Evolutionary conservation across 2,797 vertebrate genomes (phyloP).

Genomic region (Decapterus maruadsi): DNA sequence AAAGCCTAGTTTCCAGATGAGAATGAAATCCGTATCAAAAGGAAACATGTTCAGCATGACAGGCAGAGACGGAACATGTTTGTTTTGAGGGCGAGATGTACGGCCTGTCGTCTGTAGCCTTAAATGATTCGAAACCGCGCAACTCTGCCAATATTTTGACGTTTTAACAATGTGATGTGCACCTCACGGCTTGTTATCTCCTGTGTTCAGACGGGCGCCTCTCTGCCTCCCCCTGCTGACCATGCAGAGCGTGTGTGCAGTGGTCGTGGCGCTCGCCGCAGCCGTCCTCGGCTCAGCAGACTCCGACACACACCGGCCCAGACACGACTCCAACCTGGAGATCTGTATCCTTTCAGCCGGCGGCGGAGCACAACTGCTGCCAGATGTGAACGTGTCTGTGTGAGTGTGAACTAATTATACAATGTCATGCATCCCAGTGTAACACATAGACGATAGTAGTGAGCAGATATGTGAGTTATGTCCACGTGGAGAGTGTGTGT

Average conservation of each 20-base stretch:
- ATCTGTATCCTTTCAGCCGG: conserved; percentile 93
- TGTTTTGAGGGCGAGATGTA: background rate
- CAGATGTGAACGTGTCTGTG: background rate
- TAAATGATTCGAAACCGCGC: background rate
- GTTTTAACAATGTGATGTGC: background rate
- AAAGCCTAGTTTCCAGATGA: conserved; percentile 12
- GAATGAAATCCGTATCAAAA: conserved; percentile 18
- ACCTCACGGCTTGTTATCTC: conserved; percentile 10
- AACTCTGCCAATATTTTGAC: background rate
- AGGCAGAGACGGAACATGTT: background rate
- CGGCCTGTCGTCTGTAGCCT: background rate
- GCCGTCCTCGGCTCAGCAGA: conserved; percentile 78
- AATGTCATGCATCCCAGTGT: background rate
- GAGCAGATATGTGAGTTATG: conserved; percentile 7
- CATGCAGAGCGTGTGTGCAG: conserved; percentile 81
- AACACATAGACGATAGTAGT: conserved; percentile 23
- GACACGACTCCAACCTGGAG: conserved; percentile 91
- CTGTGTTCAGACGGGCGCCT: conserved; percentile 41
- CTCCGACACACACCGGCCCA: conserved; percentile 82
- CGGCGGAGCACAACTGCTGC: background rate
- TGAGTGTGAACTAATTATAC: background rate
- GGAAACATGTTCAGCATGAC: background rate
- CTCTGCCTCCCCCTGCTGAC: conserved; percentile 82
- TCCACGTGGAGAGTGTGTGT: conserved; percentile 16
- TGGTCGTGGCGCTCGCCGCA: conserved; percentile 82